phyloP scores from a whole-genome alignment of 92 coral and sea anemone genomes.

The Umimayanthus kanabou region DNA sequence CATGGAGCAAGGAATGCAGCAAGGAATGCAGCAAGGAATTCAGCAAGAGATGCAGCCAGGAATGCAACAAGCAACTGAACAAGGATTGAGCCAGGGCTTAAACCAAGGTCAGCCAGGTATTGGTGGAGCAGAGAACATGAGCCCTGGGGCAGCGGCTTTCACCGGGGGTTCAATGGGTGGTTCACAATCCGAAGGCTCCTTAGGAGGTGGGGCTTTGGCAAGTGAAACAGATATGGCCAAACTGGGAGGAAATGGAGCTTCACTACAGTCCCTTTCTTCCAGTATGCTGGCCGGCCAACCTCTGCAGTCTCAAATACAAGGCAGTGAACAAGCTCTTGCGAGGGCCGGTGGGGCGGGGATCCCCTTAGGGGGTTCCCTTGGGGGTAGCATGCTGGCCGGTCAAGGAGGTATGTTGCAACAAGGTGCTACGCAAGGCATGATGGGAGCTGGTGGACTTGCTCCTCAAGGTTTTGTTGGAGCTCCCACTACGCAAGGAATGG shows the following conservation, averaged over 20 bases:
- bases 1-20: constrained; percentile 1
- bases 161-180: constrained; percentile 14
- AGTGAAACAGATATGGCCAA: constrained; percentile 23
- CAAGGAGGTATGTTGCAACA: constrained; percentile 29
- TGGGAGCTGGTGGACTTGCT: constrained; percentile 24
- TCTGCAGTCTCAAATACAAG: constrained; percentile 18
- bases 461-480: constrained; percentile 22
- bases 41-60: background rate
- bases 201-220: constrained; percentile 21
- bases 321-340: constrained; percentile 23
- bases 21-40: background rate
- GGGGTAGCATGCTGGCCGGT: background rate
- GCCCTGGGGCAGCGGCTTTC: constrained; percentile 14
- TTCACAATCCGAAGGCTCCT: constrained; percentile 14
- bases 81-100: constrained; percentile 26
- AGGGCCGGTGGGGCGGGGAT: background rate
- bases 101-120: constrained; percentile 23
- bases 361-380: constrained; percentile 10
- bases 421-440: constrained; percentile 21
- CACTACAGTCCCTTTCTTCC: constrained; percentile 27
- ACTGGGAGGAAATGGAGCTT: constrained; percentile 1
- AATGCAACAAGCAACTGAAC: constrained; percentile 34
- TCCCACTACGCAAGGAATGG: constrained; percentile 50
- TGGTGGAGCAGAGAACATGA: constrained; percentile 19
- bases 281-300: constrained; percentile 29